Evolutionary conservation across 2,797 vertebrate species (phyloP), one percentile per base, ranked within the genome.

Genomic region (Coregonus ussuriensis): DNA sequence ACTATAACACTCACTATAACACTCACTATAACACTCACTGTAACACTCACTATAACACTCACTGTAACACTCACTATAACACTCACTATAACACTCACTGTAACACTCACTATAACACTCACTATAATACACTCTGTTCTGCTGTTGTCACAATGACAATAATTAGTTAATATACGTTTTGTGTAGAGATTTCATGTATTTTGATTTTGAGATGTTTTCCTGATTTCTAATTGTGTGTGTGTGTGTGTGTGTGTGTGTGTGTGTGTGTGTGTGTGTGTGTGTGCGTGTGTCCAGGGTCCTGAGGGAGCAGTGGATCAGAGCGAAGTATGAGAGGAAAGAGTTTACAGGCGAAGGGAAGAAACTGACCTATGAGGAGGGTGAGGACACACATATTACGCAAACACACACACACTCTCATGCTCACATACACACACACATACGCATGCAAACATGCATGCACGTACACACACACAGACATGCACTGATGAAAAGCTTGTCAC

Each of bases 241-340:
- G 37, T 76, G 70, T 76, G 63, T 76, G 74, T 77, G 54, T 74
- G 72, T 75, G 68, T 83, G 74, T 80, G 81, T 84, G 41, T 75
- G 74, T 74, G 37, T 66, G 70, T 72, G 25, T 74, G 63, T 77
- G 70, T 76, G 76, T 69, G 72, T 74, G 72, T 62, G 53, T 62
- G 35, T 69, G 21, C 71, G 21, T 65, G 21, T 69, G 62, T 9
- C 0, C 83, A 97, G 97, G 83, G 94, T 95, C 29, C 86, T 97
- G 84, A 94, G 92, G 85, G 96, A 98, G 81, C 96, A 98, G 87
- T 98, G 97, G 97, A 96, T 98, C 76, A 90, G 94, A 83, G 95
- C 96, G 21, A 97, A 97, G 86, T 98, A 97, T 0, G 95, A 97
- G 83, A 94, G 96, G 74, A 92, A 92, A 78, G 96, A 97, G 85